Evolutionary conservation across 1,140 invertebrate genomes (phyloP).

Genomic region (Drosophila oshimai): DNA sequence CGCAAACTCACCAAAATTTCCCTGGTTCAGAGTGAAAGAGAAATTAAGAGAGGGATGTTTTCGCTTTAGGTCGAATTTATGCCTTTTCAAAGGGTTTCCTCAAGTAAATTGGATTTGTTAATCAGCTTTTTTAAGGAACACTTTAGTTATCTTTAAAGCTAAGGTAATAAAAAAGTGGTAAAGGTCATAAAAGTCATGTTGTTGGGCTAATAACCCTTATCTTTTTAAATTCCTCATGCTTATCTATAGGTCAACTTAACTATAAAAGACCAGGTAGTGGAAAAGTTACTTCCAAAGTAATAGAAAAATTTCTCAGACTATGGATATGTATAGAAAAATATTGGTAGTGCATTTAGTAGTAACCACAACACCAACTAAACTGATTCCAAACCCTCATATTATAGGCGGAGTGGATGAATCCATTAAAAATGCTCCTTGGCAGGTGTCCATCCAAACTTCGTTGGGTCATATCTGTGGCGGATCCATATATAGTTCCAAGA

Average conservation of each 20-base stretch:
- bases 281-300: neutral
- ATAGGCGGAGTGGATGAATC: slow-evolving; percentile 40
- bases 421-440: slow-evolving; percentile 84
- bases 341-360: neutral
- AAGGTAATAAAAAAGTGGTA: neutral
- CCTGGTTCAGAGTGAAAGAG: neutral
- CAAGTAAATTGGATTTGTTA: neutral
- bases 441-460: slow-evolving; percentile 83
- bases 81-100: neutral
- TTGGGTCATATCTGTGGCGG: slow-evolving; percentile 83
- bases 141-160: neutral
- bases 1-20: slow-evolving; percentile 58
- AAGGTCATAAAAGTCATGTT: no score
- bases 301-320: no score
- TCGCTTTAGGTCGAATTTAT: neutral
- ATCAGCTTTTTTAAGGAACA: neutral
- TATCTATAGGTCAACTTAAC: neutral
- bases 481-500: slow-evolving; percentile 82
- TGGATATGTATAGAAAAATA: neutral
- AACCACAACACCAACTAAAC: no score
- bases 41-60: slow-evolving; percentile 5
- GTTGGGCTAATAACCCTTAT: no score
- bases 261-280: neutral
- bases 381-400: no score
- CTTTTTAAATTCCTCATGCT: neutral